phyloP scores from a whole-genome alignment of 2,113 vertebrate species.

The Procavia capensis region DNA sequence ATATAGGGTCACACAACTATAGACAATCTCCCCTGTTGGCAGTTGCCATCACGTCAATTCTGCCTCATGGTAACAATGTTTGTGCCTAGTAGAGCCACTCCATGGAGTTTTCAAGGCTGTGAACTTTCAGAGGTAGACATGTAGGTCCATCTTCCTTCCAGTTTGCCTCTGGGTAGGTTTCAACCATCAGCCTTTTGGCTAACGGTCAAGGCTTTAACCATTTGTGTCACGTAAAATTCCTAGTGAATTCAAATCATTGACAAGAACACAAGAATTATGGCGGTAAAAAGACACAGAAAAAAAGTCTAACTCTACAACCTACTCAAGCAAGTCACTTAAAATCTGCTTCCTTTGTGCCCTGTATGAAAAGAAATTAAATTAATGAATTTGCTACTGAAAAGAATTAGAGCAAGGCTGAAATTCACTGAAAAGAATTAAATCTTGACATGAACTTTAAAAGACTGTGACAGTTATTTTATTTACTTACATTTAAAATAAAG shows the following conservation, averaged over 20 bases:
- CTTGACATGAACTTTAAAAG: background rate
- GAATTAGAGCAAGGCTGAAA: background rate
- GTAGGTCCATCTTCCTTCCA: background rate
- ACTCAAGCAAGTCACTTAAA: background rate
- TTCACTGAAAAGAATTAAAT: background rate
- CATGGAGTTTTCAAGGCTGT: background rate
- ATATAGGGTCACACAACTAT: no score
- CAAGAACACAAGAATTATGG: background rate
- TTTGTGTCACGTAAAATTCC: background rate
- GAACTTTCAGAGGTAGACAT: background rate
- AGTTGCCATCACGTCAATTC: no score
- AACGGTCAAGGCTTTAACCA: background rate
- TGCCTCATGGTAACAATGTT: background rate
- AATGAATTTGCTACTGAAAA: background rate
- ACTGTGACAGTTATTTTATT: background rate
- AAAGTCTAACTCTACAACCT: background rate
- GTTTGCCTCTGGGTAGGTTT: background rate
- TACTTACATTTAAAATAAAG: conserved; percentile 7
- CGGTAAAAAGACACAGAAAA: background rate
- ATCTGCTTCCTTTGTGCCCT: background rate
- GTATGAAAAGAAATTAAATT: background rate
- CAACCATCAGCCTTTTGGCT: background rate
- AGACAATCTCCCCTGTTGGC: no score
- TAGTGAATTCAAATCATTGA: background rate
- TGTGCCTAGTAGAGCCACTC: background rate